phyloP scores from a whole-genome alignment of 2,113 vertebrate genomes.

The Atractosteus spatula region DNA sequence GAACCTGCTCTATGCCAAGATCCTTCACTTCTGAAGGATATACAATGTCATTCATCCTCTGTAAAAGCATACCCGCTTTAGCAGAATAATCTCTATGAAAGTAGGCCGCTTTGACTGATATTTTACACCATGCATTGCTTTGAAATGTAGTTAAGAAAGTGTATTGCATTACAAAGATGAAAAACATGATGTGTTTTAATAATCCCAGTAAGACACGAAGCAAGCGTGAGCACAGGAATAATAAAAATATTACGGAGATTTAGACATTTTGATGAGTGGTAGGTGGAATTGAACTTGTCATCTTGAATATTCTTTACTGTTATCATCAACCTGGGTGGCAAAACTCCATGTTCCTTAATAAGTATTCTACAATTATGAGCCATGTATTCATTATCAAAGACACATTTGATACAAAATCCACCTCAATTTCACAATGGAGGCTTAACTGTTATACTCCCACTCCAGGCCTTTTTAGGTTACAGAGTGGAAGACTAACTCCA shows the following conservation, averaged over 20 bases:
- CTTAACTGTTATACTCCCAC: constrained; percentile 25
- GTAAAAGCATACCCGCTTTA: constrained; percentile 34
- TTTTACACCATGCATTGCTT: constrained; percentile 5
- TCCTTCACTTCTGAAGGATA: constrained; percentile 23
- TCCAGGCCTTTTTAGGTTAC: too few species aligned
- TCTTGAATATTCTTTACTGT: constrained; percentile 7
- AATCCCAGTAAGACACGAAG: not conserved
- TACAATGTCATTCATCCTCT: not conserved
- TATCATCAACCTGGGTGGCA: constrained; percentile 52
- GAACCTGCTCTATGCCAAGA: constrained; percentile 14
- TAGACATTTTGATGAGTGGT: not conserved
- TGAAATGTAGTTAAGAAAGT: constrained; percentile 7
- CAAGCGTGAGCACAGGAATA: too few species aligned
- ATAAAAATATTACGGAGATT: too few species aligned
- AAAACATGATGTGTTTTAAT: not conserved
- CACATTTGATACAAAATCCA: constrained; percentile 43
- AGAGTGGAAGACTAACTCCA: constrained; percentile 11
- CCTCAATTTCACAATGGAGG: constrained; percentile 46
- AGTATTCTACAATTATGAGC: constrained; percentile 39
- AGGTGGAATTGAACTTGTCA: not conserved
- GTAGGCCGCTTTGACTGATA: not conserved
- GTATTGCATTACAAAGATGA: not conserved
- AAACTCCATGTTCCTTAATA: constrained; percentile 29
- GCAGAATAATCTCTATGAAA: constrained; percentile 29
- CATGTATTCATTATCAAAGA: constrained; percentile 61